phyloP scores from a whole-genome alignment of 2,888 invertebrate genomes.

The Octodonta nipae region DNA sequence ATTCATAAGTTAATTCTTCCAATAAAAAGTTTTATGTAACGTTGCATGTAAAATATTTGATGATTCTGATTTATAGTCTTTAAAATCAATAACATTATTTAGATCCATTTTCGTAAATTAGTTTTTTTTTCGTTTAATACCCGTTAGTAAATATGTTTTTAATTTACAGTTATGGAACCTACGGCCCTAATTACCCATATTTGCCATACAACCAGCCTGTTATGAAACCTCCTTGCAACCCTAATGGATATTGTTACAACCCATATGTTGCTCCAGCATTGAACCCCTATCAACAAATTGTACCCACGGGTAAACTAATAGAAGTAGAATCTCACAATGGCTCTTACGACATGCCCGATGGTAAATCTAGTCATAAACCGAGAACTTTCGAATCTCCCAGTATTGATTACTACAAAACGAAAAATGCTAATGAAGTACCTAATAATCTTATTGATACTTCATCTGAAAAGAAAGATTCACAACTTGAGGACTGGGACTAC shows the following conservation, averaged over 20 bases:
- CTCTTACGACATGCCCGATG: constrained; percentile 25
- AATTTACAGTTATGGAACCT: constrained; percentile 13
- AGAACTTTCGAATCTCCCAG: constrained; percentile 7
- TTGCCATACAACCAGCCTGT: constrained; percentile 16
- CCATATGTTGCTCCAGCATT: constrained; percentile 45
- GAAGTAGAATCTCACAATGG: constrained; percentile 44
- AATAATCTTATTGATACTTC: constrained; percentile 6
- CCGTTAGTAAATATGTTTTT: too few species aligned
- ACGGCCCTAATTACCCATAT: constrained; percentile 13
- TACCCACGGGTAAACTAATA: constrained; percentile 55
- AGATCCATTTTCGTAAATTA: too few species aligned
- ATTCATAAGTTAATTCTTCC: too few species aligned
- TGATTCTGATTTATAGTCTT: too few species aligned
- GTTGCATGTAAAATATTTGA: too few species aligned
- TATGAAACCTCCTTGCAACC: constrained; percentile 17
- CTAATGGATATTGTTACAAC: constrained; percentile 22
- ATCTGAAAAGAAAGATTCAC: constrained; percentile 14
- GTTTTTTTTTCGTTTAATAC: too few species aligned
- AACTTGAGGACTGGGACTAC: constrained; percentile 64
- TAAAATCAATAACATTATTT: too few species aligned
- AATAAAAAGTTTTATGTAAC: too few species aligned
- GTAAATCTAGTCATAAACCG: constrained; percentile 9
- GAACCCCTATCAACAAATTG: constrained; percentile 33
- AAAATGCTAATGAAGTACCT: constrained; percentile 8
- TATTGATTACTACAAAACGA: constrained; percentile 8